Conservation (phyloP, 1,140 invertebrate genomes). For the Diorhabda carinulata region DNA sequence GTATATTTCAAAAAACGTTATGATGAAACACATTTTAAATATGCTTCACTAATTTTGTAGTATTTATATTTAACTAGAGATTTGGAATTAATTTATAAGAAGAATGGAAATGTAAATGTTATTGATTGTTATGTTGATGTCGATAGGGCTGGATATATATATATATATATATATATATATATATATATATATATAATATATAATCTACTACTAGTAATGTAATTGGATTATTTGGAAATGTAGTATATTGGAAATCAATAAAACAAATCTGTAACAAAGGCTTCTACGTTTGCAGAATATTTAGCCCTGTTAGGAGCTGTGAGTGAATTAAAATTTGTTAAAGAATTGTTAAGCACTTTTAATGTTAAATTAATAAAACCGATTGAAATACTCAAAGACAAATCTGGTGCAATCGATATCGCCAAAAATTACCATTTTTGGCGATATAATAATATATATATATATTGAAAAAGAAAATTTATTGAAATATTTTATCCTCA, state of each 20-base stretch:
- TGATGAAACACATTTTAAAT: slow-evolving; percentile 44
- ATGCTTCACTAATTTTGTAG: slow-evolving; percentile 38
- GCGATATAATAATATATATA: too few relatives aligned
- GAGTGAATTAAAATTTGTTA: slow-evolving; percentile 24
- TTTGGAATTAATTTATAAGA: slow-evolving; percentile 42
- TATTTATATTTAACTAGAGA: slow-evolving; percentile 42
- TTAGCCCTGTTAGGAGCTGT: slow-evolving; percentile 31
- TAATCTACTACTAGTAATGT: slow-evolving; percentile 45
- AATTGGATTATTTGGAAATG: slow-evolving; percentile 34
- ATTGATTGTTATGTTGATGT: slow-evolving; percentile 45
- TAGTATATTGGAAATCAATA: slow-evolving; percentile 43
- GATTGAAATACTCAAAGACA: slow-evolving; percentile 26
- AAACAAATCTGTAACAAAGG: slow-evolving; percentile 35
- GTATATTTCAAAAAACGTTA: slow-evolving; percentile 46
- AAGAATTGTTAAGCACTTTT: slow-evolving; percentile 22
- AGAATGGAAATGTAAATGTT: slow-evolving; percentile 37
- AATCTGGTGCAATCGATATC: slow-evolving; percentile 28
- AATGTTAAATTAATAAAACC: slow-evolving; percentile 20
- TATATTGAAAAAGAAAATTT: too few relatives aligned
- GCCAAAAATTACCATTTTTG: too few relatives aligned
- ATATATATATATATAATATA: slow-evolving; percentile 24
- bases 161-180: too few relatives aligned
- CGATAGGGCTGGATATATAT: not conserved
- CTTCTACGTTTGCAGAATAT: slow-evolving; percentile 35
- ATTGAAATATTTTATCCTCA: too few relatives aligned